Conservation (phyloP, 2,113 vertebrate genomes). For the Chaetodon trifascialis region DNA sequence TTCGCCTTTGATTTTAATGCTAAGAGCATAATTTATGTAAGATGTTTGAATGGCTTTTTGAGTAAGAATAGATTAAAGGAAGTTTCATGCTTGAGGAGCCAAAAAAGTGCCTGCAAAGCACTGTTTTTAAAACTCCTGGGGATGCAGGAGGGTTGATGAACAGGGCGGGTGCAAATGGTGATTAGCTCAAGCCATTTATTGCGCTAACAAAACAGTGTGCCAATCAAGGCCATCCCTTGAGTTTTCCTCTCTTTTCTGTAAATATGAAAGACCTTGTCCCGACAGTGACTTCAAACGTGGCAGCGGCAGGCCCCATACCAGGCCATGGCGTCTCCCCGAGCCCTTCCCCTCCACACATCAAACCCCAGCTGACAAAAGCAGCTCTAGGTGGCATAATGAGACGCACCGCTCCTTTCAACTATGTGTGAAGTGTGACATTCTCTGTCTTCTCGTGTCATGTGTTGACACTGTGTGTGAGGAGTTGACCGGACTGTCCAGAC, state of each 20-base stretch:
- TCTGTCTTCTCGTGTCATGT: slow-evolving; percentile 68
- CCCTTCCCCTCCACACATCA: slow-evolving; percentile 77
- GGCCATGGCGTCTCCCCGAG: slow-evolving; percentile 70
- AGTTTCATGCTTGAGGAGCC: slow-evolving; percentile 75
- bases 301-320: slow-evolving; percentile 76
- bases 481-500: slow-evolving; percentile 66
- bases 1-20: slow-evolving; percentile 86
- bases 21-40: slow-evolving; percentile 89
- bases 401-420: slow-evolving; percentile 75
- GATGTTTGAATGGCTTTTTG: slow-evolving; percentile 85
- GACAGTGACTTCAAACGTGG: slow-evolving; percentile 80
- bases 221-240: slow-evolving; percentile 77
- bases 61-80: slow-evolving; percentile 85
- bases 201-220: slow-evolving; percentile 77
- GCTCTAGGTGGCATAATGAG: slow-evolving; percentile 84
- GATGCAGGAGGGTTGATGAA: slow-evolving; percentile 75
- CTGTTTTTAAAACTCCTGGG: slow-evolving; percentile 76
- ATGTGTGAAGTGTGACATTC: slow-evolving; percentile 75
- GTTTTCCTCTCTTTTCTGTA: slow-evolving; percentile 75
- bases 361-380: slow-evolving; percentile 80
- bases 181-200: slow-evolving; percentile 75
- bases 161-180: slow-evolving; percentile 63
- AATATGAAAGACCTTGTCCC: slow-evolving; percentile 84
- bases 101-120: slow-evolving; percentile 78
- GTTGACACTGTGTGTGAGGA: slow-evolving; percentile 72